Evolutionary conservation across 2,797 vertebrate genomes (phyloP), one percentile per base, ranked within the genome.

Genomic region (Naso thynnoides): DNA sequence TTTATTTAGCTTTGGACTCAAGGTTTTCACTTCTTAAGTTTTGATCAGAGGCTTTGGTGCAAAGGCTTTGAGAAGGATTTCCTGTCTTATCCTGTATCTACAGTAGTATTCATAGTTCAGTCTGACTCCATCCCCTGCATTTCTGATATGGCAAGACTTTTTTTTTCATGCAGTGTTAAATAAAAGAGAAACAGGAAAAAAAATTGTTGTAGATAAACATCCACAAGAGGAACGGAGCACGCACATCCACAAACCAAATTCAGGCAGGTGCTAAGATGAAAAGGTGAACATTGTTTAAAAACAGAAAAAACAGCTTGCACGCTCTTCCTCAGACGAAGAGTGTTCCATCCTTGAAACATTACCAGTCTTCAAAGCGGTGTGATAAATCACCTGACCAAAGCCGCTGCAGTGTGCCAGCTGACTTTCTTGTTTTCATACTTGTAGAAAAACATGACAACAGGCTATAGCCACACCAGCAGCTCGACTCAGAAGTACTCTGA

Each of bases 1-100:
- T 61, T 65, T 55, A 41, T 64, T 48, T 57, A 27, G 1, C 18
- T 61, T 56, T 72, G 5, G 39, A 42, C 13, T 19, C 39, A 18
- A 26, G 10, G 33, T 9, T 15, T 41, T 8, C 60, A 39, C 54
- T 36, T 19, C 31, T 15, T 29, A 19, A 23, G 33, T 62, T 76
- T 24, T 38, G 6, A 15, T 58, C 11, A 29, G 3, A 66, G 36
- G 3, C 10, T 1, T 42, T 0, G 0, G 16, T 41, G 13, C 29
- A 59, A 58, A 53, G 2, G 21, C 10, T 11, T 36, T 36, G 8
- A 36, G 33, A 36, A 36, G 33, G 5, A 48, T 62, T 19, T 58
- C 36, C 18, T 33, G 19, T 0, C 5, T 16, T 54, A 33, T 56
- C 13, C 38, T 39, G 21, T 39, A 10, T 8, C 29, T 47, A 55